Evolutionary conservation across 1,140 invertebrate genomes (phyloP), one percentile per base, ranked within the genome.

Genomic region (Grapholita molesta): DNA sequence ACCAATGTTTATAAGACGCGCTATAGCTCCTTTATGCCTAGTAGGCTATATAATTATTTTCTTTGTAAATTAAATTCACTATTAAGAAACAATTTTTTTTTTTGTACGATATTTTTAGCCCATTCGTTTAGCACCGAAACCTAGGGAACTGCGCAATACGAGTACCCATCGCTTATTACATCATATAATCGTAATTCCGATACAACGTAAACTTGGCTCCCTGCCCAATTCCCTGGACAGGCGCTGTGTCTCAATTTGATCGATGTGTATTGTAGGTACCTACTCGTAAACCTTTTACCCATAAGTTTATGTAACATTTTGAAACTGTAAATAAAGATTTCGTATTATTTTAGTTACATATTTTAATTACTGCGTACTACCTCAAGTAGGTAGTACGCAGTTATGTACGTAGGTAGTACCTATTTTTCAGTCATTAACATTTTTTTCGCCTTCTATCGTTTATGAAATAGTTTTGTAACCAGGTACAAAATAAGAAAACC

Each of bases 311-410:
- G 25, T 61, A 61, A 28, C 15, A 61, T 28, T 61, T 61, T 61
- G 55, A 61, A 28, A 55, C 12, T 61, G 55, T 68, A 70, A 68
- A 70, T 42, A 48, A 21, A 42, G 33, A 53, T 65, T 70, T 64
- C 28, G 11, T 68, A 32, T 61, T 35, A 64, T 30, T 67, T 61
- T 64, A 65, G 42, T 38, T 15, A 28, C 64, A 38, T 71, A 7
- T 48, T 68, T 70, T 70, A 64, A 38, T 75, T 70, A 7, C 64
- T 61, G 12, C 35, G 15, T 9, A 15, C 21, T 11, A 57, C 61
- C 18, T 18, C 7, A 21, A 15, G 38, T 42, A 38, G 11, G 11
- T 38, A 38, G 12, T 33, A 33, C 32, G n/a, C n/a, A n/a, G n/a
- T n/a, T n/a, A n/a, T n/a, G n/a, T n/a, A n/a, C n/a, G n/a, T n/a